phyloP scores from a whole-genome alignment of 2,888 invertebrate genomes.

The Nysson spinosus region DNA sequence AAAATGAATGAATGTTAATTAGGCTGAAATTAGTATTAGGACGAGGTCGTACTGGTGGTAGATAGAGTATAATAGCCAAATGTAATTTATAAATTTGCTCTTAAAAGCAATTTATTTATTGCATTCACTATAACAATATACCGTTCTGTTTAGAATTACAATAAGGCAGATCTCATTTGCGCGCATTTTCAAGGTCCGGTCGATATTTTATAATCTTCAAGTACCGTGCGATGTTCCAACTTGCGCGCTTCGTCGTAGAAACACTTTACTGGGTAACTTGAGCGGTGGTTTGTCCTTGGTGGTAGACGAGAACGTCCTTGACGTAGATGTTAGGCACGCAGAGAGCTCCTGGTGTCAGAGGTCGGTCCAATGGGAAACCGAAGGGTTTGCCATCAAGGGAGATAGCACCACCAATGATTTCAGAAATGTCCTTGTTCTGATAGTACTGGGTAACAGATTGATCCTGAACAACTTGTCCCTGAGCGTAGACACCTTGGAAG shows the following conservation, averaged over 20 bases:
- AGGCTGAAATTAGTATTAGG: too few species aligned
- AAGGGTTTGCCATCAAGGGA: constrained; percentile 78
- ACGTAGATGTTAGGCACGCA: constrained; percentile 78
- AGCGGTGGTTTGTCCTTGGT: constrained; percentile 75
- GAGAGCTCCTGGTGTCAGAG: constrained; percentile 74
- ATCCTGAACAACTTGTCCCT: constrained; percentile 56
- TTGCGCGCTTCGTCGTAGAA: constrained; percentile 15
- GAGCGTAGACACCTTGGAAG: constrained; percentile 54
- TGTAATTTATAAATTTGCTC: constrained; percentile 26
- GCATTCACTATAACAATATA: constrained; percentile 41
- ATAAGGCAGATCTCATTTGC: not conserved
- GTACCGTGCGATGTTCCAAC: not conserved
- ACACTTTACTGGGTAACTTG: constrained; percentile 52
- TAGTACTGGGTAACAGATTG: constrained; percentile 65
- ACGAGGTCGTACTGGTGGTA: too few species aligned
- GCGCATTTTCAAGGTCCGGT: constrained; percentile 1
- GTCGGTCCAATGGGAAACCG: constrained; percentile 81
- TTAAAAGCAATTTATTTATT: constrained; percentile 55
- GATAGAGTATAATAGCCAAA: not conserved
- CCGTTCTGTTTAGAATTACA: constrained; percentile 21
- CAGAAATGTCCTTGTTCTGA: constrained; percentile 62
- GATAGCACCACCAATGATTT: constrained; percentile 74
- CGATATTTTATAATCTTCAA: constrained; percentile 1
- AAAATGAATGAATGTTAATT: too few species aligned
- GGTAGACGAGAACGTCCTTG: constrained; percentile 79